Base-by-base conservation (phyloP, 2,888 invertebrate genomes). In the Carcina quercana region DNA sequence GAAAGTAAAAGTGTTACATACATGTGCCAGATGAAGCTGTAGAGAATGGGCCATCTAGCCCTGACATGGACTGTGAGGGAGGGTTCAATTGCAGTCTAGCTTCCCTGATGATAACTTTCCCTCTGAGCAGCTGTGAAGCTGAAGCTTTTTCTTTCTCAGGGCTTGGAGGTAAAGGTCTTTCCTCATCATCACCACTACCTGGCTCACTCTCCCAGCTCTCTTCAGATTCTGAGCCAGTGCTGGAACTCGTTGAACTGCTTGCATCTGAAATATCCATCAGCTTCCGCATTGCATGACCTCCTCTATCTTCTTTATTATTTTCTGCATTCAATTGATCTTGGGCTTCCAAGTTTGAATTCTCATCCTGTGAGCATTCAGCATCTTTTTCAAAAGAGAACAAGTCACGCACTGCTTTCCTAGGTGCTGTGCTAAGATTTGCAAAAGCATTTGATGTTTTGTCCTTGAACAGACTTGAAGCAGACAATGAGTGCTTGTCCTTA, bases 31-130 rank as follows among this genome's bases (percentile, higher is more conserved):
- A 58, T 42, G 69, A 58, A 17, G 69, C 53, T 32, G 76, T 70
- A 22, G 91, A 90, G 58, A 91, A 91, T 30, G 91, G 91, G 28
- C 91, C 91, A 72, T 90, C 90, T 28, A 87, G 59, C 8, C 86
- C 86, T 26, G 74, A 61, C 17, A 71, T 56, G 42, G 80, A 58
- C 50, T 71, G 63, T 45, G 71, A 49, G 6, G 74, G 67, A 30
- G 79, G 70, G 52, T 86, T 88, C 35, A 90, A 63, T 49, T 90
- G 89, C 35, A 91, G 68, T 47, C 89, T 84, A 6, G 90, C 90
- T 63, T 91, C 90, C 38, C 91, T 82, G 30, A 91, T 84, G 35
- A 91, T 89, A 13, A 91, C 88, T 64, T 89, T 89, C 7, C 89
- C 89, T 49, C 88, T 86, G 15, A 85, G 69, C 25, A 87, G 58